These are phyloP conservation scores for Galagoides demidoff DNA, from an alignment of 2,797 vertebrate genomes.

Conservation along the genomic window DNA sequence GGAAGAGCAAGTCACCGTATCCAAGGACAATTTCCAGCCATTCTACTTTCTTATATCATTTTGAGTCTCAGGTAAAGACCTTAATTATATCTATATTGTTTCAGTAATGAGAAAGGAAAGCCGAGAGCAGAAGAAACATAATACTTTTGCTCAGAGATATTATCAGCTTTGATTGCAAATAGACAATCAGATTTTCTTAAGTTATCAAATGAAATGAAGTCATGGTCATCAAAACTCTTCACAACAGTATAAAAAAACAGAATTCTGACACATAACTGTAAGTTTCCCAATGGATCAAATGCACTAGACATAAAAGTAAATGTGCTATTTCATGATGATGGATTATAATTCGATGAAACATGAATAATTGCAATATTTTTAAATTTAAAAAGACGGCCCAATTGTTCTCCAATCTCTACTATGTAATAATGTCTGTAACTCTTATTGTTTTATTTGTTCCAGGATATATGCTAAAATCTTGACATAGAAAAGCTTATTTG, in stretches of 20 bases:
- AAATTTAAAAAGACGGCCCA: neutral
- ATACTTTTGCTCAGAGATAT: neutral
- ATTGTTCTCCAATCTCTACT: neutral
- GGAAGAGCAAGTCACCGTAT: neutral
- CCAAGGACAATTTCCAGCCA: slow-evolving; percentile 31
- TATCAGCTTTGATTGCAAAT: slow-evolving; percentile 48
- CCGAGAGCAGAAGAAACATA: slow-evolving; percentile 38
- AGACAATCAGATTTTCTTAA: slow-evolving; percentile 56
- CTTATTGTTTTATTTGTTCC: neutral
- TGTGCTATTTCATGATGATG: neutral
- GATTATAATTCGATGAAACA: neutral
- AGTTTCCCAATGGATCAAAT: neutral
- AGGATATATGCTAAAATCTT: neutral
- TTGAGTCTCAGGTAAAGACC: neutral
- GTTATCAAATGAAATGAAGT: slow-evolving; percentile 6
- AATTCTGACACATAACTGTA: neutral
- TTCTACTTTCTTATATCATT: slow-evolving; percentile 64
- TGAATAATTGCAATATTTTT: neutral
- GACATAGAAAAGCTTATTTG: slow-evolving; percentile 5
- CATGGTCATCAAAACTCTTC: slow-evolving; percentile 13
- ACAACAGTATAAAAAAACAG: neutral
- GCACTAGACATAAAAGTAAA: neutral
- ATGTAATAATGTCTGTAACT: neutral
- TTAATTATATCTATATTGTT: slow-evolving; percentile 71
- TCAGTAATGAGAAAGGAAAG: slow-evolving; percentile 56